A percentile compares a stretch with the other conserved stretches of the same genome.
phyloP scores from a whole-genome alignment of 64 coral and sea anemone genomes.

The Hydrozoanthus tunicans region DNA sequence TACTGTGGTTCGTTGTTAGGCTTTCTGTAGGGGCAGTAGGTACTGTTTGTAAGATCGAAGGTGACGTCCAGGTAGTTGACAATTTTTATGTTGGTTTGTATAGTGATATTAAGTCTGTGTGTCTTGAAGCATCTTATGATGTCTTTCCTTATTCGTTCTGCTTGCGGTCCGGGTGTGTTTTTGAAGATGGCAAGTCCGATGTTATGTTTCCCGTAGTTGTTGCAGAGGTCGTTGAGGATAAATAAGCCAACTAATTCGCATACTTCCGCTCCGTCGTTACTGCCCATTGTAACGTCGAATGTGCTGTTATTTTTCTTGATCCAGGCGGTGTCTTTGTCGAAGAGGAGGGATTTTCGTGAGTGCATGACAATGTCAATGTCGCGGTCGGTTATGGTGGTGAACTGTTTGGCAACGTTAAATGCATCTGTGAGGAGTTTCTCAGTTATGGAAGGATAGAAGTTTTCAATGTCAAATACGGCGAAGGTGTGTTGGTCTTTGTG shows the following conservation, averaged over 20 bases:
- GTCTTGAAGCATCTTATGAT: neutral
- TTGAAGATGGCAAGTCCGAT: neutral
- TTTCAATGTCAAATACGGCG: neutral
- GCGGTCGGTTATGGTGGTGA: slow-evolving; percentile 6
- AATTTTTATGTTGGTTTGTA: too few relatives aligned
- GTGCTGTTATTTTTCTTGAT: slow-evolving; percentile 8
- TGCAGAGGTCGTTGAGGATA: neutral
- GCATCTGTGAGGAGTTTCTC: slow-evolving; percentile 50
- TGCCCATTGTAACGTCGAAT: neutral
- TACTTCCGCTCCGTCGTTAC: slow-evolving; percentile 1
- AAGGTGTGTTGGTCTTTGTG: slow-evolving; percentile 56
- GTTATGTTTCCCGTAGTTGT: neutral
- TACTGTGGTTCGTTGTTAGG: too few relatives aligned
- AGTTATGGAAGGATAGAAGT: slow-evolving; percentile 59
- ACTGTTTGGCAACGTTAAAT: neutral
- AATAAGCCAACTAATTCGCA: neutral
- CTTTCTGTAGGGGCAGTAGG: too few relatives aligned
- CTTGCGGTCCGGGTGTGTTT: too few relatives aligned
- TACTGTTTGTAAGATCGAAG: too few relatives aligned
- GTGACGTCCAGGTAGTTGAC: too few relatives aligned
- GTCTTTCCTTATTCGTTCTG: neutral
- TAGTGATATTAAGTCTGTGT: neutral
- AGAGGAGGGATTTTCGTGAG: neutral
- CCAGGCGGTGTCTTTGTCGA: neutral
- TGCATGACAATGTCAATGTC: neutral